phyloP scores from a whole-genome alignment of 2,797 vertebrate species.

The Psittacula derbiana region DNA sequence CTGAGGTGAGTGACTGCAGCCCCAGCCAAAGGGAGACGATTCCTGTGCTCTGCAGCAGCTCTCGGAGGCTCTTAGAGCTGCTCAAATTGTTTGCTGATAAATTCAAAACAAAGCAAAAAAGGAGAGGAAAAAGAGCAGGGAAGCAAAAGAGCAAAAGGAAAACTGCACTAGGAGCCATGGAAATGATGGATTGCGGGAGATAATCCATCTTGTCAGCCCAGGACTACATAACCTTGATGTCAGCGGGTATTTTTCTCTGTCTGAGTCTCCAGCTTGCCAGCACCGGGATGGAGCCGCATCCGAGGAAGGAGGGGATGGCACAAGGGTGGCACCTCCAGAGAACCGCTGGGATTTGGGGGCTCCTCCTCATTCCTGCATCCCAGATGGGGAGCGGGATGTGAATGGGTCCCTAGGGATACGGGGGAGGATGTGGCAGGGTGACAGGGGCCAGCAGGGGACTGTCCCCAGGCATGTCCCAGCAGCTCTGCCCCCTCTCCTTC shows the following conservation, averaged over 20 bases:
- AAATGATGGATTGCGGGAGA: conserved; percentile 44
- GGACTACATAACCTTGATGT: conserved; percentile 76
- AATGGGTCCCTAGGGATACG: not conserved
- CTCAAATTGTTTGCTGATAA: conserved; percentile 69
- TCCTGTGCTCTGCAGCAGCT: conserved; percentile 64
- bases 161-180: conserved; percentile 57
- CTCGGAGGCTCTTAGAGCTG: conserved; percentile 64
- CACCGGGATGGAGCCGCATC: not conserved
- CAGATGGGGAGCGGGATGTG: accelerated
- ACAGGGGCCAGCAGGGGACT: not conserved
- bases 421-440: not conserved
- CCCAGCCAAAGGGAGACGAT: conserved; percentile 73
- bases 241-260: conserved; percentile 67
- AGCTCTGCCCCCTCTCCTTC: not conserved
- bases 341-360: accelerated
- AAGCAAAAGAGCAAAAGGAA: conserved; percentile 28
- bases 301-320: not conserved
- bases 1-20: conserved; percentile 70
- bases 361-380: not conserved
- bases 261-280: conserved; percentile 43
- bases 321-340: not conserved
- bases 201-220: conserved; percentile 71
- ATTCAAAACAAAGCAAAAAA: not conserved
- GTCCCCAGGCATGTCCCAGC: not conserved
- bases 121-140: not conserved